phyloP scores from a whole-genome alignment of 2,888 invertebrate genomes.

The Synanthedon tipuliformis region DNA sequence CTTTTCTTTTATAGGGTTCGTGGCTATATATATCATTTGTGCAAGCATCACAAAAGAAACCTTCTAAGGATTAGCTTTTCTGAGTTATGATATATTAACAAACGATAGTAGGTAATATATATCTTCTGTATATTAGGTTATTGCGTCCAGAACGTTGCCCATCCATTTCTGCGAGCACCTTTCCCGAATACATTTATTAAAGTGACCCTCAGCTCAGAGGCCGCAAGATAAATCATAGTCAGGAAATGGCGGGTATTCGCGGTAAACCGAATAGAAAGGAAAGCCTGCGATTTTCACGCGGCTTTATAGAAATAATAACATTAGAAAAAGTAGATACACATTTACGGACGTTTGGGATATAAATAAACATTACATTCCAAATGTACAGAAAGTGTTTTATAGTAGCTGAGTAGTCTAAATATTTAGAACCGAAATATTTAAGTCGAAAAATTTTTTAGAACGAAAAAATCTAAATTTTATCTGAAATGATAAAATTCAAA shows the following conservation, averaged over 20 bases:
- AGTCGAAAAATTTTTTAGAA: too few species aligned
- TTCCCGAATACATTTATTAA: conserved; percentile 66
- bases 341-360: neutral
- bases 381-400: too few species aligned
- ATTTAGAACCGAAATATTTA: neutral
- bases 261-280: conserved; percentile 50
- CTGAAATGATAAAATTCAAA: too few species aligned
- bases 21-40: too few species aligned
- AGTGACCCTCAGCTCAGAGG: conserved; percentile 62
- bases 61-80: too few species aligned
- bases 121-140: conserved; percentile 20
- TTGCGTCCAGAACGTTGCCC: conserved; percentile 38
- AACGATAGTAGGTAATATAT: conserved; percentile 14
- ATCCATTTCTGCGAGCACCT: conserved; percentile 54
- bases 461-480: too few species aligned
- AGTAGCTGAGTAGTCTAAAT: neutral
- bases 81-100: neutral
- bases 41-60: too few species aligned
- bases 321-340: conserved; percentile 7
- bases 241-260: conserved; percentile 51
- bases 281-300: conserved; percentile 13
- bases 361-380: neutral
- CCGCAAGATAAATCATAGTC: conserved; percentile 66
- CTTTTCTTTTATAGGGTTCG: too few species aligned
- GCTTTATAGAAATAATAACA: conserved; percentile 24